Percentiles rank a stretch among this genome's conserved stretches.
Evolutionary conservation across 2,888 invertebrate genomes (phyloP).

Genomic region (Adelphocoris suturalis): DNA sequence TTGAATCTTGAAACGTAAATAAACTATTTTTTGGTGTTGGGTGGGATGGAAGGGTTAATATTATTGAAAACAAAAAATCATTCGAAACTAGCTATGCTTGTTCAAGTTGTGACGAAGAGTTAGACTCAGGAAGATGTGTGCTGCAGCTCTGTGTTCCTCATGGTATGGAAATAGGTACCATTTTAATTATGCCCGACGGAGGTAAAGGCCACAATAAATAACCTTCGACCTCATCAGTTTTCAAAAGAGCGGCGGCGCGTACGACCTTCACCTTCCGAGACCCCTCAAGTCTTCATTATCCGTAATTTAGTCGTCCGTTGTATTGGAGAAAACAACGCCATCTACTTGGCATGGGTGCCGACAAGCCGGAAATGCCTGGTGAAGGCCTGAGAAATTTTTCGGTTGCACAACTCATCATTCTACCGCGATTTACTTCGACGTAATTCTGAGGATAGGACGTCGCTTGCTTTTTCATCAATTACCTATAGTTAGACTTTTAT

Average conservation of each 20-base stretch:
- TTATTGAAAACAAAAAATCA: too few species aligned
- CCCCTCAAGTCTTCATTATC: slow-evolving; percentile 25
- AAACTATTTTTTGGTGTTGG: too few species aligned
- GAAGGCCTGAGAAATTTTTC: background rate
- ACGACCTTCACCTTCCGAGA: background rate
- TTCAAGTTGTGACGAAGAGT: too few species aligned
- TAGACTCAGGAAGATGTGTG: background rate
- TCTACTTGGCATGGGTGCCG: background rate
- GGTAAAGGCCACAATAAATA: background rate
- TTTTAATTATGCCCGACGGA: slow-evolving; percentile 10
- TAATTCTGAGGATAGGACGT: too few species aligned
- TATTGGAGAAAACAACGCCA: slow-evolving; percentile 10
- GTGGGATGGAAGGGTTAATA: too few species aligned
- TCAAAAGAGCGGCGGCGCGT: slow-evolving; percentile 25
- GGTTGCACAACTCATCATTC: background rate
- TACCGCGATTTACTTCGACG: too few species aligned
- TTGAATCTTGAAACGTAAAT: too few species aligned
- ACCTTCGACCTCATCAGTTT: slow-evolving; percentile 32
- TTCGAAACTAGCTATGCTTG: too few species aligned
- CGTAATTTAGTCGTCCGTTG: slow-evolving; percentile 30
- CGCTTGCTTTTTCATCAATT: too few species aligned
- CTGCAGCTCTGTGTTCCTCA: background rate
- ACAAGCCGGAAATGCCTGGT: background rate
- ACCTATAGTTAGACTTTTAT: too few species aligned
- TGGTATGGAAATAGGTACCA: background rate